Conservation (phyloP, 2,888 invertebrate species). For the Uloborus plumipes region DNA sequence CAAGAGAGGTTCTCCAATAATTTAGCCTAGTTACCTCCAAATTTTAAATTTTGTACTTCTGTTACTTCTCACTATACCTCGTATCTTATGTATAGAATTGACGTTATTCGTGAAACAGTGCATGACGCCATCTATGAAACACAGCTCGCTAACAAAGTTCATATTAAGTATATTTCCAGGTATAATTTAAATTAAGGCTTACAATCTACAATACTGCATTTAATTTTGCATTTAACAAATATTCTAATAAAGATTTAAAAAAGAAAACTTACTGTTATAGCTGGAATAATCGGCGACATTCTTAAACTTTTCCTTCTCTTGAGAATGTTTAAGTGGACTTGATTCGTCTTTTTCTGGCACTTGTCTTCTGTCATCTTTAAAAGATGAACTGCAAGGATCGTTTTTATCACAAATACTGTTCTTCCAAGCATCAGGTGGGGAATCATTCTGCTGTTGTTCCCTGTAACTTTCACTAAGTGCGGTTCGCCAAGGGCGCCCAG, state of each 20-base stretch:
- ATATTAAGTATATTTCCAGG: no score
- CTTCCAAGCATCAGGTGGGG: constrained; percentile 25
- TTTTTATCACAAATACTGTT: constrained; percentile 5
- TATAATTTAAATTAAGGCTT: no score
- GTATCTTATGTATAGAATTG: no score
- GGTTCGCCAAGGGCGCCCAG: constrained; percentile 25
- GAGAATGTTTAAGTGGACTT: not conserved
- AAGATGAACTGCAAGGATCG: not conserved
- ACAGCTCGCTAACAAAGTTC: no score
- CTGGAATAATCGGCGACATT: not conserved
- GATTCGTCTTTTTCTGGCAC: constrained; percentile 39
- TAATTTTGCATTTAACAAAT: no score
- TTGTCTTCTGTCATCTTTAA: constrained; percentile 29
- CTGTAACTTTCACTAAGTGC: constrained; percentile 52
- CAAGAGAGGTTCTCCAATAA: no score
- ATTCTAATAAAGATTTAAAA: not conserved
- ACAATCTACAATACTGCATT: no score
- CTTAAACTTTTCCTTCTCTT: constrained; percentile 43
- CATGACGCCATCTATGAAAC: no score
- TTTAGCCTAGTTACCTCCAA: no score
- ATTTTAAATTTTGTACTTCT: no score
- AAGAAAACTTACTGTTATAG: constrained; percentile 37
- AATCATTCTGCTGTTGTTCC: constrained; percentile 15
- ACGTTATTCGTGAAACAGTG: no score
- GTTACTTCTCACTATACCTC: no score